Base-by-base conservation (phyloP, 2,888 invertebrate genomes). In the Drosophila mimica region DNA sequence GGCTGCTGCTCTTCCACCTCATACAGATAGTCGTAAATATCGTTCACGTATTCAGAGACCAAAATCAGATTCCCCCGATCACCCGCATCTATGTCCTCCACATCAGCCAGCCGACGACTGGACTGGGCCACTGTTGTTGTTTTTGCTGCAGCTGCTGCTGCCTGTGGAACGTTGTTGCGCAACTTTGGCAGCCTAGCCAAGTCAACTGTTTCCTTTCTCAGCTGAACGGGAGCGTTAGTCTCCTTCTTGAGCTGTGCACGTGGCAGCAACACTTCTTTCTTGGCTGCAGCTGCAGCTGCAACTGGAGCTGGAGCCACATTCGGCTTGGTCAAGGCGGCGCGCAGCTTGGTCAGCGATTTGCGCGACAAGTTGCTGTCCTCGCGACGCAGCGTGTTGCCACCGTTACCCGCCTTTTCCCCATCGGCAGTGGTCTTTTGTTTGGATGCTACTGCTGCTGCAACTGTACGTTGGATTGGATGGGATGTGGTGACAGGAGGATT, bases 1-100 rank as follows among this genome's bases (percentile, higher is more conserved):
- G 95, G 94, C 92, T 95, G 96, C 79, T 95, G 94, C 25, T 92
- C 92, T 94, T 99, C 99, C 72, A 98, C 92, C 57, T 94, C 93
- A 76, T 95, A 95, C 90, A 99, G 94, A 93, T 99, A 98, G 25
- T 94, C 94, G 91, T 98, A 98, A 91, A 99, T 99, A 86, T 99
- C 98, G 78, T 97, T 96, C 38, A 97, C 96, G 92, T 98, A 99
- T 82, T 96, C 96, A 20, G 96, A 95, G 91, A 97, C 96, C 82
- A 98, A 94, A 81, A 96, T 94, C 4, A 97, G 96, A 92, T 97
- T 97, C 52, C 95, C 94, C 48, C 94, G 94, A 90, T 97, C 97
- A 56, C 95, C 95, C 20, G 94, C 94, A 90, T 98, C 98, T 91
- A 98, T 97, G 85, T 97, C 95, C 83, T 95, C 95, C 75, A 96